phyloP scores from a whole-genome alignment of 2,113 vertebrate species.

The Dipodomys stephensi region DNA sequence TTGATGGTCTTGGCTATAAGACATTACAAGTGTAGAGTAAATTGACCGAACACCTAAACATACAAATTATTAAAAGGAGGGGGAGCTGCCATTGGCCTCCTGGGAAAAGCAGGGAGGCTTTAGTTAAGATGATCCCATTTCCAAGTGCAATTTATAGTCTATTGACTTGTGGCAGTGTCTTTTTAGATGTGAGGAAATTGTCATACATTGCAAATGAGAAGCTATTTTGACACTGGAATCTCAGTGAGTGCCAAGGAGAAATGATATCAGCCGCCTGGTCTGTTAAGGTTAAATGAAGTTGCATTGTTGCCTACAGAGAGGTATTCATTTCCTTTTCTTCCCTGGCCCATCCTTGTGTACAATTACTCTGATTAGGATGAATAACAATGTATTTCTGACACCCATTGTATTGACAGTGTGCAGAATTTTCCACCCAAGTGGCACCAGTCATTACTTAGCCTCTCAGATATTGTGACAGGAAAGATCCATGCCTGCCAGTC shows the following conservation, averaged over 20 bases:
- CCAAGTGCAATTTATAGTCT: conserved; percentile 98
- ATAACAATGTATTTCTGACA: conserved; percentile 87
- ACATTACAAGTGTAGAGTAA: conserved; percentile 91
- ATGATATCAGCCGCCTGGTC: conserved; percentile 90
- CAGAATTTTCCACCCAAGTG: conserved; percentile 89
- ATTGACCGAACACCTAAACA: conserved; percentile 96
- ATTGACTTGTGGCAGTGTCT: conserved; percentile 96
- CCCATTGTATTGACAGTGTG: conserved; percentile 86
- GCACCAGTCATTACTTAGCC: conserved; percentile 90
- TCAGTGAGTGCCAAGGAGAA: conserved; percentile 88
- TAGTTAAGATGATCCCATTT: conserved; percentile 94
- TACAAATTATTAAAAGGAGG: conserved; percentile 99
- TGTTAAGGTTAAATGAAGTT: conserved; percentile 93
- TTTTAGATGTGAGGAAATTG: conserved; percentile 97
- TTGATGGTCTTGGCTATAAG: conserved; percentile 93
- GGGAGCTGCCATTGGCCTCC: conserved; percentile 84
- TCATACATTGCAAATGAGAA: conserved; percentile 98
- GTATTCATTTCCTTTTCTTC: conserved; percentile 90
- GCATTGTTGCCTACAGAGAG: conserved; percentile 88
- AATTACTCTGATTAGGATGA: conserved; percentile 92
- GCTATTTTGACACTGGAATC: conserved; percentile 92
- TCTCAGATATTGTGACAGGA: conserved; percentile 89
- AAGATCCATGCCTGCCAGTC: conserved; percentile 92
- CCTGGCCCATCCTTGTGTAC: conserved; percentile 82
- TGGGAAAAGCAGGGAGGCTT: conserved; percentile 91